Percentiles rank a stretch among this genome's conserved stretches.
Evolutionary conservation across 2,888 invertebrate species (phyloP).

Genomic region (Sinhomidia bicolor): DNA sequence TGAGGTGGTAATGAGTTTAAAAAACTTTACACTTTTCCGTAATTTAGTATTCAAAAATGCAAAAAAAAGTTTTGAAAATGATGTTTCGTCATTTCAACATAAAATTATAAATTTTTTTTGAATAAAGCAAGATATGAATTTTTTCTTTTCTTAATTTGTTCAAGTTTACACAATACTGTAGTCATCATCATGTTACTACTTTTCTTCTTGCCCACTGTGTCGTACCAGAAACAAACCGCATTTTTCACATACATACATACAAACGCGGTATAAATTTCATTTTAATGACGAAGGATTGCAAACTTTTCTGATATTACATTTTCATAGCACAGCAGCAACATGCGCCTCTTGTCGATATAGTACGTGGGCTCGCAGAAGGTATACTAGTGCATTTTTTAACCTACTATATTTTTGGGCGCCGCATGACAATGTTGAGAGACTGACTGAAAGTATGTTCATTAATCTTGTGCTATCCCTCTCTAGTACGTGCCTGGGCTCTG

Average conservation of each 20-base stretch:
- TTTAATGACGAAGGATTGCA: constrained; percentile 38
- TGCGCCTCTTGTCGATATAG: background rate
- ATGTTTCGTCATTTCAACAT: no score
- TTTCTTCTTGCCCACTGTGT: background rate
- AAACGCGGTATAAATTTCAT: constrained; percentile 24
- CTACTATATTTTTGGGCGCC: no score
- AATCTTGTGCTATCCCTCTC: background rate
- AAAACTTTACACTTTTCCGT: no score
- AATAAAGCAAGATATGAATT: no score
- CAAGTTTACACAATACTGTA: background rate
- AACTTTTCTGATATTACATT: background rate
- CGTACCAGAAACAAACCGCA: constrained; percentile 28
- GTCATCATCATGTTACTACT: background rate
- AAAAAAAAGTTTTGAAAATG: no score
- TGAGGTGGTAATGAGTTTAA: background rate
- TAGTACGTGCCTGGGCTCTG: background rate
- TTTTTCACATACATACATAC: constrained; percentile 24
- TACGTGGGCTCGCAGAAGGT: background rate
- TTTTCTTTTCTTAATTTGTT: constrained; percentile 16
- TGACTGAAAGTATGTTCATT: constrained; percentile 17
- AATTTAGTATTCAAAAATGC: no score
- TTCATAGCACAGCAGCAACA: background rate
- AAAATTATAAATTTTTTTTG: no score
- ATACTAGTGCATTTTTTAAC: background rate
- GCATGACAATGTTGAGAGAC: no score